Conservation (phyloP, 2,888 invertebrate genomes). For the Eudasyphora cyanicolor region DNA sequence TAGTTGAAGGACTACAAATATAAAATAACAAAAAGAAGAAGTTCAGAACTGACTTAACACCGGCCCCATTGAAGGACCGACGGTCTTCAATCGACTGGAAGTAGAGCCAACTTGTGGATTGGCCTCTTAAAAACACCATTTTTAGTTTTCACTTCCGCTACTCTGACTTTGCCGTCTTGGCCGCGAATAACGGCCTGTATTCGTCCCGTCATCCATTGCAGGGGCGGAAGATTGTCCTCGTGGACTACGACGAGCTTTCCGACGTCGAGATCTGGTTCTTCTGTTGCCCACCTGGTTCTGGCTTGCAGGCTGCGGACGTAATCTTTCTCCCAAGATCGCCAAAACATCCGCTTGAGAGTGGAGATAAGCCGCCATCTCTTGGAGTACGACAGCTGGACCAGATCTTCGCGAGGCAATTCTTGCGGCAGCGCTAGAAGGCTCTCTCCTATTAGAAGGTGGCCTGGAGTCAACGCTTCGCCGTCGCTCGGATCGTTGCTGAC, state of each 20-base stretch:
- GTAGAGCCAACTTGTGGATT: conserved; percentile 30
- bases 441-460: no score
- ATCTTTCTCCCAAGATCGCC: neutral
- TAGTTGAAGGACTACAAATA: no score
- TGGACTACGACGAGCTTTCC: conserved; percentile 6
- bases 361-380: conserved; percentile 14
- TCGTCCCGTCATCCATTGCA: conserved; percentile 12
- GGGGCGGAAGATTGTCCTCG: no score
- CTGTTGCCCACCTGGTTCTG: neutral
- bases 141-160: conserved; percentile 22
- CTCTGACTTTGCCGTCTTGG: conserved; percentile 7
- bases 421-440: no score
- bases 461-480: no score
- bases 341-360: no score
- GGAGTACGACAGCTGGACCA: neutral
- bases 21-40: no score
- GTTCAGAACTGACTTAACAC: neutral
- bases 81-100: conserved; percentile 12
- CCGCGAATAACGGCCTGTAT: conserved; percentile 14
- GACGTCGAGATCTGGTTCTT: neutral
- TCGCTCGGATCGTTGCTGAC: no score
- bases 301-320: conserved; percentile 3
- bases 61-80: neutral
- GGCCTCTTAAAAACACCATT: conserved; percentile 32
- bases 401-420: no score